Conservation (phyloP, 1,140 invertebrate species). For the Aphis craccivora region DNA sequence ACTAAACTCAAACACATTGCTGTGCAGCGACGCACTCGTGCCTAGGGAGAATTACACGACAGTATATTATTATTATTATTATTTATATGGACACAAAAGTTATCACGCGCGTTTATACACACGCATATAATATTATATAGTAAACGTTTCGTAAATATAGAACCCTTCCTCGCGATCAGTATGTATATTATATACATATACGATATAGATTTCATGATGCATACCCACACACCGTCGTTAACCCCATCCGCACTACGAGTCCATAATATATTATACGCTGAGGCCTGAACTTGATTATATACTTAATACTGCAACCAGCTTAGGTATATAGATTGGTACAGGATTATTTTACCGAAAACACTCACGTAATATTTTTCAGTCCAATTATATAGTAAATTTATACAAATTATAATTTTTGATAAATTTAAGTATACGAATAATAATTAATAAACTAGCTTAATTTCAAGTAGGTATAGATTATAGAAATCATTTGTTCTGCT, state of each 20-base stretch:
- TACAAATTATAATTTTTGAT: background rate
- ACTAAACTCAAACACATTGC: background rate
- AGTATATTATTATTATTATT: background rate
- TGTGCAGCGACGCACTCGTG: too few relatives aligned
- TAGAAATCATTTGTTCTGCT: too few relatives aligned
- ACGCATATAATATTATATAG: background rate
- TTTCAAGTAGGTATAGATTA: too few relatives aligned
- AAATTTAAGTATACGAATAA: background rate
- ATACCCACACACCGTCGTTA: background rate
- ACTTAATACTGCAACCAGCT: background rate
- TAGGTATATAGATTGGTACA: background rate
- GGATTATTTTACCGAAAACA: background rate
- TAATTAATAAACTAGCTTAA: too few relatives aligned
- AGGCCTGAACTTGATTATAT: background rate
- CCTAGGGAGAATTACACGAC: background rate
- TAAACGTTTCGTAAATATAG: background rate
- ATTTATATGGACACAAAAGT: background rate
- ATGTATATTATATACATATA: background rate
- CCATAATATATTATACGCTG: background rate
- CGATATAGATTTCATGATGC: background rate
- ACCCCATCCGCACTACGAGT: background rate
- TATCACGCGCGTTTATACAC: background rate
- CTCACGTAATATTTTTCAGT: background rate
- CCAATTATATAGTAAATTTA: background rate
- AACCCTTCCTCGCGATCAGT: background rate